These are phyloP conservation scores for Scaptodrosophila latifasciaeformis DNA, from an alignment of 2,888 invertebrate species.

Conservation along the genomic window DNA sequence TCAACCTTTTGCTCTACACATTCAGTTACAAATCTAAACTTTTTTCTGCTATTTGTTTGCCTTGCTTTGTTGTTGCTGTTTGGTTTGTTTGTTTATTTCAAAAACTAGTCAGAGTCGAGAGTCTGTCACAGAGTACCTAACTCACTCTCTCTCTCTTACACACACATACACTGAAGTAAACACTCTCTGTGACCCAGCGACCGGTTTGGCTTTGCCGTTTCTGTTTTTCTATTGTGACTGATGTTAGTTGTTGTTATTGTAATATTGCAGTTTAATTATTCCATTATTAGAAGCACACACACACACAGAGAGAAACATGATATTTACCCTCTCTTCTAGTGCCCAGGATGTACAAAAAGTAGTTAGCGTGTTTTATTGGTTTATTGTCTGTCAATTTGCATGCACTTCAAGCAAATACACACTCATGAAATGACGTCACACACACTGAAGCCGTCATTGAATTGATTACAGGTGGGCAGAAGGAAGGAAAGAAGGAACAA, in stretches of 20 bases:
- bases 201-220: constrained; percentile 45
- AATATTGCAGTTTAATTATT: constrained; percentile 60
- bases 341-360: constrained; percentile 45
- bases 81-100: constrained; percentile 36
- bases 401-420: constrained; percentile 34
- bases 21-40: neutral
- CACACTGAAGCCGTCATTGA: constrained; percentile 33
- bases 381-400: constrained; percentile 21
- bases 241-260: constrained; percentile 21
- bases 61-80: constrained; percentile 26
- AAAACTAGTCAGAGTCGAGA: constrained; percentile 48
- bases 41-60: neutral
- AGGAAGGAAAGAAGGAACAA: constrained; percentile 10
- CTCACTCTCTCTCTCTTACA: constrained; percentile 32
- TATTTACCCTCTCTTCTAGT: constrained; percentile 4
- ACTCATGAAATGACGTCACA: constrained; percentile 46
- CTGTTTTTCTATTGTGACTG: constrained; percentile 1
- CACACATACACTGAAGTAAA: no score
- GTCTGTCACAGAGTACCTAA: constrained; percentile 4
- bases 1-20: no score
- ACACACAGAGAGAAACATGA: neutral
- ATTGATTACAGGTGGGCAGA: constrained; percentile 60
- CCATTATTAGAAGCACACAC: constrained; percentile 43
- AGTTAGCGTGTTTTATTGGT: constrained; percentile 20
- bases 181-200: no score